Percentiles rank a stretch among this genome's conserved stretches.
These are phyloP conservation scores for Cantharis nigra DNA, from an alignment of 2,888 invertebrate genomes.

Conservation along the genomic window DNA sequence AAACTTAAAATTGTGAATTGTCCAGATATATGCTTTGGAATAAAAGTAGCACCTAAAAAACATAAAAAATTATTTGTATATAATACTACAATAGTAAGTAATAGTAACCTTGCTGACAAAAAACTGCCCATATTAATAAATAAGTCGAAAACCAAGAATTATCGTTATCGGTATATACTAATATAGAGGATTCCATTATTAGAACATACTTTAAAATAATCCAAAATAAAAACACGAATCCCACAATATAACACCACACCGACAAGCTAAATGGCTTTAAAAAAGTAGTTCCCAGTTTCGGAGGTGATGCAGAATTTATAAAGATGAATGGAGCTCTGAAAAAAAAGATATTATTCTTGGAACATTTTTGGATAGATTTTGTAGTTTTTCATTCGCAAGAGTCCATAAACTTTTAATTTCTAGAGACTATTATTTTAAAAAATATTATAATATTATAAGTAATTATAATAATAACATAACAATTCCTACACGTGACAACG, in stretches of 20 bases:
- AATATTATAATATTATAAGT: too few relatives aligned
- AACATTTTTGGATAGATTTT: too few relatives aligned
- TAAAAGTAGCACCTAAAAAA: conserved; percentile 39
- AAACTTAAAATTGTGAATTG: conserved; percentile 44
- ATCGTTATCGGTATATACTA: conserved; percentile 47
- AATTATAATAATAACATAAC: too few relatives aligned
- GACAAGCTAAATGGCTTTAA: conserved; percentile 55
- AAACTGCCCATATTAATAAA: conserved; percentile 42
- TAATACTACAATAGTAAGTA: not conserved
- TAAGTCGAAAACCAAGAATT: conserved; percentile 56
- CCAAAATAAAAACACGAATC: conserved; percentile 48
- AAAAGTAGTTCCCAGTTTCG: conserved; percentile 53
- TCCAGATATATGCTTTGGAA: conserved; percentile 41
- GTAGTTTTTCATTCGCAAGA: too few relatives aligned
- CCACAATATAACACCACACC: conserved; percentile 54
- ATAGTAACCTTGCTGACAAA: conserved; percentile 37
- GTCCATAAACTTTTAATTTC: too few relatives aligned
- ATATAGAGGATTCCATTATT: conserved; percentile 48
- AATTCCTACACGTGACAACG: too few relatives aligned
- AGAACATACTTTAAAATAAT: conserved; percentile 51
- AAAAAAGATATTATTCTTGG: too few relatives aligned
- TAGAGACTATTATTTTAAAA: too few relatives aligned
- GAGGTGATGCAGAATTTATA: conserved; percentile 42
- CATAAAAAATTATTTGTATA: not conserved
- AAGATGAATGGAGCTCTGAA: conserved; percentile 46